Evolutionary conservation across 1,140 invertebrate species (phyloP), one percentile per base, ranked within the genome.

Genomic region (Aradophagus sp.): DNA sequence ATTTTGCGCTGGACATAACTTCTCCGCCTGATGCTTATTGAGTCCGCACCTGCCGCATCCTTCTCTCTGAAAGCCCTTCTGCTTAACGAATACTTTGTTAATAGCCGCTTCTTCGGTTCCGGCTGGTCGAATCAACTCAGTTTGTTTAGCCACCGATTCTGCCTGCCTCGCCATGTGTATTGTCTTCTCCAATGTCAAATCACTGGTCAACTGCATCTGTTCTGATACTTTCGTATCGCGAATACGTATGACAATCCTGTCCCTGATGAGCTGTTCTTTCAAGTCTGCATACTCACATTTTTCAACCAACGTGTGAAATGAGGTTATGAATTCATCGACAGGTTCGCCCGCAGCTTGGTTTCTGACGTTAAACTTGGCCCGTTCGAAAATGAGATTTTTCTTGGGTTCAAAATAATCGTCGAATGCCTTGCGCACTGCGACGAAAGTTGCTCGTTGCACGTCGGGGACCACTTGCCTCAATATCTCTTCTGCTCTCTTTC

Each of bases 201-300:
- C 36, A 10, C 29, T 14, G 10, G 23, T 38, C 17, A 79, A 31
- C 39, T 77, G 78, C 32, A 81, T 34, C 20, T 39, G 36, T 55
- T 80, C 71, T 3, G 69, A 74, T 11, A 76, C 27, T 1, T 41
- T 48, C 2, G 3, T 23, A 16, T 55, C 50, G 7, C 16, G 13
- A 8, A 80, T 48, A 0, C 79, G 80, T 0, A 84, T 78, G 0
- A 83, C 76, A 31, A 85, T 76, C 41, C 75, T 44, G 36, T 80
- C 81, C 13, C 79, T 10, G 16, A 84, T 82, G 14, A 84, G 48
- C 23, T 78, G 67, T 4, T 84, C 80, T 13, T 74, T 63, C 13
- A 84, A 23, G 1, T 27, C 44, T 3, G 55, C 75, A 55, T 75
- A 85, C 1, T 80, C 70, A 61, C 83, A 84, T n/a, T 73, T 39